phyloP scores from a whole-genome alignment of 2,797 vertebrate species.

The Ciconia nigra region DNA sequence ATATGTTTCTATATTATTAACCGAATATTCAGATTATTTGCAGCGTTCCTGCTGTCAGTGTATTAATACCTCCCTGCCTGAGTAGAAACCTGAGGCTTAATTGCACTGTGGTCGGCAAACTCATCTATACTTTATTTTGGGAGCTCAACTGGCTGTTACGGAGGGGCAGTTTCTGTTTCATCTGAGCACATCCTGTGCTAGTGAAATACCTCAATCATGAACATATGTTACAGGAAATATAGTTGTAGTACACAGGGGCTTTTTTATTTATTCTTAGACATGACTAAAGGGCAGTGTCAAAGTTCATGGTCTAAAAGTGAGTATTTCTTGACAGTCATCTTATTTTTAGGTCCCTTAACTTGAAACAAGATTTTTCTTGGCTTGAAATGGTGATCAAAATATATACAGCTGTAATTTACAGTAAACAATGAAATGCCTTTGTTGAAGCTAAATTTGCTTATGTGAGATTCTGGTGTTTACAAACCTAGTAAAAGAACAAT shows the following conservation, averaged over 20 bases:
- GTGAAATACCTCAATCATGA: conserved; percentile 5
- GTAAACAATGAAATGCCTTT: neutral
- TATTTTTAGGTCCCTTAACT: conserved; percentile 4
- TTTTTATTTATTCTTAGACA: conserved; percentile 27
- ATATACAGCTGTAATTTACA: neutral
- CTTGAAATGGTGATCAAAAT: neutral
- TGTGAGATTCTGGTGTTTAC: neutral
- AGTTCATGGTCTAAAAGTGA: neutral
- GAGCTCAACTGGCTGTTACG: neutral
- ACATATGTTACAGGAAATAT: conserved; percentile 33
- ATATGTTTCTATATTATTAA: neutral
- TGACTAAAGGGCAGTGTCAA: neutral
- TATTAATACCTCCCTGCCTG: neutral
- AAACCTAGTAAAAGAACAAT: neutral
- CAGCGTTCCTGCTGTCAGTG: neutral
- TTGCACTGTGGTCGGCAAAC: neutral
- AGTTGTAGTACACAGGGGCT: neutral
- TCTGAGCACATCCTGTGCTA: conserved; percentile 35
- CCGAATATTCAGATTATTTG: neutral
- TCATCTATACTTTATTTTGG: conserved; percentile 17
- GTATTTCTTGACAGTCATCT: neutral
- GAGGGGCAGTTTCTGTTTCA: conserved; percentile 12
- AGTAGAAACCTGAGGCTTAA: neutral
- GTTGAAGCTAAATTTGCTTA: neutral
- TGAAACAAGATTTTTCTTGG: neutral